phyloP scores from a whole-genome alignment of 2,113 vertebrate species.

The Tor tambroides region DNA sequence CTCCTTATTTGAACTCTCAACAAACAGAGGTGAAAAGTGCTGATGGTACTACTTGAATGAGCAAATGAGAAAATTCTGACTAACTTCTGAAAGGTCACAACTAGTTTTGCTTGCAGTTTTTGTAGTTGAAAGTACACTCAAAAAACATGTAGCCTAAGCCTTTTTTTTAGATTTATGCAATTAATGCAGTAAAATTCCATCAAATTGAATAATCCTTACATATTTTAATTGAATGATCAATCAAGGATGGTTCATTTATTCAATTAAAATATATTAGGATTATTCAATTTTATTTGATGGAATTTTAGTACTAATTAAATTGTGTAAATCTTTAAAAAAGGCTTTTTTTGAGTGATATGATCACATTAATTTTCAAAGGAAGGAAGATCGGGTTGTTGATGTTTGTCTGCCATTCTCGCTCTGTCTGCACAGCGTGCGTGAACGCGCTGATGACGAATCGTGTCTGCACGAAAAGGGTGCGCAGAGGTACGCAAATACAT shows the following conservation, averaged over 20 bases:
- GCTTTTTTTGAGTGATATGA: too few relatives aligned
- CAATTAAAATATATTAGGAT: background rate
- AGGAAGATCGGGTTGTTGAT: too few relatives aligned
- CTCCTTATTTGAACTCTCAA: constrained; percentile 55
- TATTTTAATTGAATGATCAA: background rate
- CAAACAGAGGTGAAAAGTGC: constrained; percentile 45
- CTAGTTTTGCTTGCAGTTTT: background rate
- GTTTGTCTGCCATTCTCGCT: too few relatives aligned
- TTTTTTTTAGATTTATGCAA: too few relatives aligned
- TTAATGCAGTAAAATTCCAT: background rate
- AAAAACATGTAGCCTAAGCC: too few relatives aligned
- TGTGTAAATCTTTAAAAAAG: background rate
- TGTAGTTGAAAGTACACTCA: background rate
- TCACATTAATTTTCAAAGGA: too few relatives aligned
- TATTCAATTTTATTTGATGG: background rate
- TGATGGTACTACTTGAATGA: constrained; percentile 49
- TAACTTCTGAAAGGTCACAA: background rate
- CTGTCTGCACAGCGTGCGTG: too few relatives aligned
- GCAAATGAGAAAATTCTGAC: background rate
- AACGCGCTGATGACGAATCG: too few relatives aligned
- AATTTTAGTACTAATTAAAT: background rate
- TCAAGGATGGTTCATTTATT: background rate
- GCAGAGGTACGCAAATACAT: too few relatives aligned
- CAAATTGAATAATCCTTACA: background rate
- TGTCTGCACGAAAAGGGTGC: too few relatives aligned